Evolutionary conservation across 1,140 invertebrate species (phyloP), one percentile per base, ranked within the genome.

Genomic region (Cyclargus thomasi): DNA sequence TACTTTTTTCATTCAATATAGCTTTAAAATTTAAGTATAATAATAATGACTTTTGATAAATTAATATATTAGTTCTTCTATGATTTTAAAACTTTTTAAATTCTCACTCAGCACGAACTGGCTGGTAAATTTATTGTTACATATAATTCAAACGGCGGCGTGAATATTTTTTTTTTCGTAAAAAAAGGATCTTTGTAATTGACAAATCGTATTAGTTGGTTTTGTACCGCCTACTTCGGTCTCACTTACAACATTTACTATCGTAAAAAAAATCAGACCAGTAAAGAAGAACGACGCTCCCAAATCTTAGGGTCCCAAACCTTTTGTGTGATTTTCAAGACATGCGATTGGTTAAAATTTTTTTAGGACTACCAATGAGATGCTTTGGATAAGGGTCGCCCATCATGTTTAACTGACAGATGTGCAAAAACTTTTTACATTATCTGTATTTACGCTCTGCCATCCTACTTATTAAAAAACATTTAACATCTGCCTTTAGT

Each of bases 351-450:
- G 81, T 70, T 62, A 70, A 69, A 67, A 62, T 67, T 70, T 69
- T 74, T 59, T 64, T 65, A 18, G 57, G n/a, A n/a, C 74, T 77
- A 70, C 84, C 84, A 86, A 86, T 86, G 62, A 69, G 66, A 74
- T 39, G 70, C 53, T 39, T 69, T 70, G 71, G 82, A 86, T 86
- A 85, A 82, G 75, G 71, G 78, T 81, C 70, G 70, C 75, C 76
- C 77, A 74, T 74, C 53, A 71, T 67, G 65, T 64, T 69, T 63
- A 63, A 74, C 69, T 69, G 78, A 74, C 84, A 86, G 82, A 83
- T 86, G 82, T 75, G 76, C 63, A 72, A 77, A 86, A 82, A 79
- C 73, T 83, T 81, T 70, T 80, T 72, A 39, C 73, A 75, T 73
- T 79, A 81, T 79, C 77, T 65, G 62, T 78, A 64, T 80, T 85